Evolutionary conservation across 2,797 vertebrate genomes (phyloP), one percentile per base, ranked within the genome.

Genomic region (Scolopax rusticola): DNA sequence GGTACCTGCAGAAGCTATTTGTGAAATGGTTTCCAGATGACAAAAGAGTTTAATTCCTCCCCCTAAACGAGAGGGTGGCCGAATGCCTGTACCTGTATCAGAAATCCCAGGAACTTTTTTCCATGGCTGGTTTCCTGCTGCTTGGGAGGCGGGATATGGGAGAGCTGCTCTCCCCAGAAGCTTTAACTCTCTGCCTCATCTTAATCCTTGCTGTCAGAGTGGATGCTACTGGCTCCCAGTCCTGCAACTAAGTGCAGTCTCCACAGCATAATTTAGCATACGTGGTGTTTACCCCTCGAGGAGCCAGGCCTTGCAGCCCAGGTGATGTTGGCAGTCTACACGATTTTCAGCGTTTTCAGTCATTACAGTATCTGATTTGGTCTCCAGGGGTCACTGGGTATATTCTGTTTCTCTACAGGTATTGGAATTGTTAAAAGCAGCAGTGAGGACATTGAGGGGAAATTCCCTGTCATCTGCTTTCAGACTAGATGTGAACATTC

Each of bases 11-110:
- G 84, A 92, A 95, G 64, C 48, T 70, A 79, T 95, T 96, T 90
- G 59, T 53, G 48, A 86, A 95, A 96, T 94, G 60, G 63, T 80
- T 96, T 96, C 93, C 90, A 95, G 93, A 93, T 89, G 92, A 63
- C 71, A 87, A 21, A 86, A 77, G 67, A 45, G 41, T 71, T 88
- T 40, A 84, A 33, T 43, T 57, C 47, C 38, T 70, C 28, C 40
- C 74, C 27, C 15, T 9, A 41, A 83, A 74, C 1, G 50, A 92
- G 64, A 82, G 36, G 21, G 64, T 50, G 50, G 70, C 70, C 75
- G 64, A 17, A 68, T 36, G 83, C 67, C 80, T 86, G 54, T 90
- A 88, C 80, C 85, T 70, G 16, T 47, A 81, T 90, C 67, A 92
- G 83, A 91, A 94, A 80, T 47, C 78, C 45, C 54, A 20, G 61